These are phyloP conservation scores for Leptinotarsa haldemani DNA, from an alignment of 2,888 invertebrate species.

Conservation along the genomic window DNA sequence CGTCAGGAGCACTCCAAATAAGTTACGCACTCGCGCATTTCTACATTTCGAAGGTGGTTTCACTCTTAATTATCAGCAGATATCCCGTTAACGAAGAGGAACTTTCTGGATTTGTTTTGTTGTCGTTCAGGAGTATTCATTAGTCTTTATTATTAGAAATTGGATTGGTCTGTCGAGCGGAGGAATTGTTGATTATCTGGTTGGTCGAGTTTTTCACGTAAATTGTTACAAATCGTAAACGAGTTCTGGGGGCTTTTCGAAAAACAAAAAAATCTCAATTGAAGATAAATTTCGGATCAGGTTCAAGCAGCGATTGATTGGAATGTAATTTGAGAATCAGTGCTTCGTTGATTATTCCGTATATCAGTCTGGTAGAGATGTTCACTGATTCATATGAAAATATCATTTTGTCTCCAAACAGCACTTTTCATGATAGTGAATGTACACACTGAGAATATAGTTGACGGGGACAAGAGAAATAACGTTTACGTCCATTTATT, in stretches of 20 bases:
- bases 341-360: too few relatives aligned
- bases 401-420: too few relatives aligned
- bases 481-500: too few relatives aligned
- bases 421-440: too few relatives aligned
- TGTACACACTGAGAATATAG: too few relatives aligned
- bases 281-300: too few relatives aligned
- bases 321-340: too few relatives aligned
- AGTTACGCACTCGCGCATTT: conserved; percentile 50
- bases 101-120: conserved; percentile 42
- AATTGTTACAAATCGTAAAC: neutral
- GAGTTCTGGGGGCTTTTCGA: neutral
- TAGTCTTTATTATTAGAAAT: conserved; percentile 48
- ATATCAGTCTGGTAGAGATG: too few relatives aligned
- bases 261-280: too few relatives aligned
- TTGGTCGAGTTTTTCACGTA: conserved; percentile 2
- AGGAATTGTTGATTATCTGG: neutral
- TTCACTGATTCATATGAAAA: too few relatives aligned
- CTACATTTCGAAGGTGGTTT: conserved; percentile 38
- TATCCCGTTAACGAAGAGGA: conserved; percentile 55
- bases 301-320: too few relatives aligned
- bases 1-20: conserved; percentile 52
- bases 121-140: conserved; percentile 45
- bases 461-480: too few relatives aligned
- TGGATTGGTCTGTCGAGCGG: conserved; percentile 30
- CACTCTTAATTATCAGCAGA: conserved; percentile 56